Conservation (phyloP, 1,140 invertebrate species). For the Phymorhynchus buccinoides region DNA sequence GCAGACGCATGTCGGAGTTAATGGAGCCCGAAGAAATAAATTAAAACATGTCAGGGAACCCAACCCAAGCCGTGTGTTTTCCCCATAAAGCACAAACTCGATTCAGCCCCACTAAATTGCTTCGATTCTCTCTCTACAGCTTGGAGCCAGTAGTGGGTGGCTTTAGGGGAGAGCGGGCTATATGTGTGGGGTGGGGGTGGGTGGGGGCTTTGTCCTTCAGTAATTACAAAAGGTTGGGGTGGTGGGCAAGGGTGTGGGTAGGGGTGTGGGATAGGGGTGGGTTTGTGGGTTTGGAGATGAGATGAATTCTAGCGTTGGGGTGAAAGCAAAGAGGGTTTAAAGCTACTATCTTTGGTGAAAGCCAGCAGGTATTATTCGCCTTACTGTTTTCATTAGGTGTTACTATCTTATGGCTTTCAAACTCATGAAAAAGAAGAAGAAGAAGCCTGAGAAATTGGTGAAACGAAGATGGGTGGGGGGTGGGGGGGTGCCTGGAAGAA, state of each 20-base stretch:
- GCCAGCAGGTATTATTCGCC: too few species aligned
- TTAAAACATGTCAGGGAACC: conserved; percentile 56
- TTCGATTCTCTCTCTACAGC: conserved; percentile 45
- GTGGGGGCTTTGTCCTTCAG: conserved; percentile 42
- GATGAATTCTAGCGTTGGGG: too few species aligned
- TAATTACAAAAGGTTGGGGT: conserved; percentile 44
- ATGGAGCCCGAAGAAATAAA: conserved; percentile 50
- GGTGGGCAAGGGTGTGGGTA: not conserved
- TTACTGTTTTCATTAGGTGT: too few species aligned
- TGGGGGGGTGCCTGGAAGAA: too few species aligned
- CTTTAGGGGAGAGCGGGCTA: too few species aligned
- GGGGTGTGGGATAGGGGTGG: not conserved
- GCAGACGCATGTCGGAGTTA: conserved; percentile 46
- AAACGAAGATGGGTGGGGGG: not conserved
- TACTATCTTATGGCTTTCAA: too few species aligned
- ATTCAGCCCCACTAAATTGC: conserved; percentile 54
- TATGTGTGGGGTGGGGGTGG: too few species aligned
- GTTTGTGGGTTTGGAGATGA: not conserved
- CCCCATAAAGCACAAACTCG: conserved; percentile 56
- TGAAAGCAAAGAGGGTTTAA: too few species aligned
- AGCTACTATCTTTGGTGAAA: too few species aligned
- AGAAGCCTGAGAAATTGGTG: not conserved
- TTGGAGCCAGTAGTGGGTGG: too few species aligned
- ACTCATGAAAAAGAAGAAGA: too few species aligned
- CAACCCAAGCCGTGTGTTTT: conserved; percentile 51